Evolutionary conservation across 1,140 invertebrate species (phyloP), one percentile per base, ranked within the genome.

Genomic region (Sycophila sp.): DNA sequence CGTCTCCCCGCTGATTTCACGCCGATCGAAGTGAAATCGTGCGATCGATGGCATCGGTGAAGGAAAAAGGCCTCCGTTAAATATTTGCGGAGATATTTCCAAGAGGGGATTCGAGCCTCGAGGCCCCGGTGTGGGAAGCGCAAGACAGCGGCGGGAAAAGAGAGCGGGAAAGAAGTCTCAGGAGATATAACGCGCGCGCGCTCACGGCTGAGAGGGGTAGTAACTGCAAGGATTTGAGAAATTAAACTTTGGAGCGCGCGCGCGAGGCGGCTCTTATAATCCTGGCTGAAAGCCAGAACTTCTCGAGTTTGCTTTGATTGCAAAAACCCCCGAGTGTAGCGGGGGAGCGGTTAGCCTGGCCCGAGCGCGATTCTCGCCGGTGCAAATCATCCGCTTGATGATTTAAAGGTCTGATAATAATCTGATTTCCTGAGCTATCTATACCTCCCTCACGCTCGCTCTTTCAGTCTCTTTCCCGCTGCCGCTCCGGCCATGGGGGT

Each of bases 191-290:
- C 53, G 56, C 45, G 32, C 7, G 45, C 66, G 55, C 19, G n/a
- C 10, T 45, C 17, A 22, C 4, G 40, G 45, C 13, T 13, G 34
- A 32, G 42, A 8, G 38, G n/a, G 56, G 45, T 40, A 59, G 53
- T 68, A 69, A 71, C 72, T 73, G 73, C 75, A 68, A 76, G 77
- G 75, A 81, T 80, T 80, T 76, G 77, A 79, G 79, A 80, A 83
- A 83, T 81, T 82, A 80, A 82, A 80, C 79, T 81, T 80, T 66
- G 67, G 63, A 75, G 71, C 75, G 58, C 62, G 71, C 75, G 58
- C 62, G 45, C 32, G 36, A 32, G 32, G 22, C 65, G 67, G 69
- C 76, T 74, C 77, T 81, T 78, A 79, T 82, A 81, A 82, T 80
- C 75, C 75, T 81, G 79, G 79, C 78, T 66, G 60, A 56, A 67